These are phyloP conservation scores for Rhombomys opimus DNA, from an alignment of 2,113 vertebrate species.

Conservation along the genomic window DNA sequence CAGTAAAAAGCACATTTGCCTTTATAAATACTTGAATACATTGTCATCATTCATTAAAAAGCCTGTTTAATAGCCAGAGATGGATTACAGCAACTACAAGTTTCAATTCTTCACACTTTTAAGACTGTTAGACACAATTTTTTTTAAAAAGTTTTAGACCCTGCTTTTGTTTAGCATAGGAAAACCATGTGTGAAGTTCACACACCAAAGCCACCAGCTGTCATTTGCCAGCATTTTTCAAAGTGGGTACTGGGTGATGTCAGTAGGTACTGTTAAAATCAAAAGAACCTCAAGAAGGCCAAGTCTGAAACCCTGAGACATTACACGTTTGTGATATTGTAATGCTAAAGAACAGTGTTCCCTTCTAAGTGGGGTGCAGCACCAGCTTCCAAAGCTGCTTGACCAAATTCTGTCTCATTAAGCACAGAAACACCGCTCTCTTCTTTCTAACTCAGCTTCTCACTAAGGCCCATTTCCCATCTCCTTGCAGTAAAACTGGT, in stretches of 20 bases:
- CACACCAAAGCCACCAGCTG: constrained; percentile 20
- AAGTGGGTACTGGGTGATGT: neutral
- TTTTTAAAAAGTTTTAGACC: neutral
- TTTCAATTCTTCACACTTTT: constrained; percentile 53
- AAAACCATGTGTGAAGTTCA: constrained; percentile 23
- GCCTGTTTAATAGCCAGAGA: constrained; percentile 43
- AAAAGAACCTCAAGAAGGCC: neutral
- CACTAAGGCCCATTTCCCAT: neutral
- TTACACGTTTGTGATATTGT: neutral
- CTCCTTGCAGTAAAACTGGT: neutral
- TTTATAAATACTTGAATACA: constrained; percentile 71
- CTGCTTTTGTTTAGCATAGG: neutral
- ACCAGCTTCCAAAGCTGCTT: neutral
- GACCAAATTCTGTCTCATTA: constrained; percentile 23
- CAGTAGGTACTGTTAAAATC: neutral
- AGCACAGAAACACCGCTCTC: neutral
- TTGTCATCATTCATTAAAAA: constrained; percentile 76
- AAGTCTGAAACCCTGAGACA: neutral
- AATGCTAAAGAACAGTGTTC: neutral
- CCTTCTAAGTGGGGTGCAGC: neutral
- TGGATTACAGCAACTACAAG: constrained; percentile 78
- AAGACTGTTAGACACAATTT: constrained; percentile 2
- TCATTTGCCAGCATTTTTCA: constrained; percentile 10
- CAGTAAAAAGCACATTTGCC: constrained; percentile 66
- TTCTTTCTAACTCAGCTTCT: neutral